Percentiles rank a stretch among this genome's conserved stretches.
Evolutionary conservation across 2,797 vertebrate genomes (phyloP).

Genomic region (Neosalanx taihuensis): DNA sequence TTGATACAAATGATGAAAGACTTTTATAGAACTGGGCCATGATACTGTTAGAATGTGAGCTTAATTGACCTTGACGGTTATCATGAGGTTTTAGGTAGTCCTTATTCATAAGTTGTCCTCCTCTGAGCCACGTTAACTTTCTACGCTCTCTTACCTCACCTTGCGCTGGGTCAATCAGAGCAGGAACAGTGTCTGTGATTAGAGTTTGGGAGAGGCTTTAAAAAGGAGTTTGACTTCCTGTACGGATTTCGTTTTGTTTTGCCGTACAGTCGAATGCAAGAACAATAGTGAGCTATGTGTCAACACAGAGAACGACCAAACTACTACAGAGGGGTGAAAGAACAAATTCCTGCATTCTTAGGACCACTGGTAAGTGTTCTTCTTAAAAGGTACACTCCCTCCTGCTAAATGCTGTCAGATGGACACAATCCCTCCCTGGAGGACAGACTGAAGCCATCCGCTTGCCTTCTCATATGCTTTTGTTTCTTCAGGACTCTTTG

Average conservation of each 20-base stretch:
- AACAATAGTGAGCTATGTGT: slow-evolving; percentile 26
- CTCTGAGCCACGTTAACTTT: not conserved
- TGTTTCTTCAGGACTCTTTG: slow-evolving; percentile 70
- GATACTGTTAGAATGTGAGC: slow-evolving; percentile 3
- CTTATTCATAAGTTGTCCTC: not conserved
- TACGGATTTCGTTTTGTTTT: slow-evolving; percentile 33
- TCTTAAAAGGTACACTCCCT: slow-evolving; percentile 44
- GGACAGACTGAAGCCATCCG: slow-evolving; percentile 28
- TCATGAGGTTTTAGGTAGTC: not conserved
- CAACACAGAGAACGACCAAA: slow-evolving; percentile 16
- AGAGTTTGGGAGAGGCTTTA: not conserved
- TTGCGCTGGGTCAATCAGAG: not conserved
- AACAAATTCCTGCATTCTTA: slow-evolving; percentile 11
- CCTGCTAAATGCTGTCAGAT: slow-evolving; percentile 42
- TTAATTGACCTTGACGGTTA: slow-evolving; percentile 1
- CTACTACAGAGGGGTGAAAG: slow-evolving; percentile 1
- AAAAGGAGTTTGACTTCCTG: slow-evolving; percentile 42
- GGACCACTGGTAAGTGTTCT: slow-evolving; percentile 24
- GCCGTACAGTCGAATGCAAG: slow-evolving; percentile 15
- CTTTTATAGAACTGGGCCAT: not conserved
- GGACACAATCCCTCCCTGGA: slow-evolving; percentile 31
- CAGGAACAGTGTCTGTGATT: not conserved
- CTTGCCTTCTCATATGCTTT: slow-evolving; percentile 59
- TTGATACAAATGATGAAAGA: slow-evolving; percentile 27
- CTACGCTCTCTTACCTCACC: not conserved